Evolutionary conservation across 2,113 vertebrate genomes (phyloP).

Genomic region (Pithys albifrons): DNA sequence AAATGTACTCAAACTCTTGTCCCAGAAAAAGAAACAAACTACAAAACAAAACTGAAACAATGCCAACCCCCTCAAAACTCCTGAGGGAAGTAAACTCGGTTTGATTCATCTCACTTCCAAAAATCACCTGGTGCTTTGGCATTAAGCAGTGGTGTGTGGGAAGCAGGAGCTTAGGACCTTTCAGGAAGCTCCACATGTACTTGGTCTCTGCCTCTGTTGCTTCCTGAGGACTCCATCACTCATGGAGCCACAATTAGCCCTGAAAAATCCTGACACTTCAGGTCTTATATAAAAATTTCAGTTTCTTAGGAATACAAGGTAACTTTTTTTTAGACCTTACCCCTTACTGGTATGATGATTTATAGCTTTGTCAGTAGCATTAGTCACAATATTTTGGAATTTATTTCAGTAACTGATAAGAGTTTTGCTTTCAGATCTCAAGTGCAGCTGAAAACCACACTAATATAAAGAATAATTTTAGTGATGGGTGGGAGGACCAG

Average conservation of each 20-base stretch:
- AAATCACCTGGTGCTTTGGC: background rate
- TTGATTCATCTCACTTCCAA: background rate
- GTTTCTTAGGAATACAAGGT: background rate
- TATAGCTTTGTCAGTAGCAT: background rate
- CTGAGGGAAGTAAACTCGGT: background rate
- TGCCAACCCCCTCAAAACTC: accelerated
- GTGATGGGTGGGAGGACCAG: background rate
- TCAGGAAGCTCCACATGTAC: background rate
- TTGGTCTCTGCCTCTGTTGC: background rate
- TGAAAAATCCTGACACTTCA: background rate
- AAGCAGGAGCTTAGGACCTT: background rate
- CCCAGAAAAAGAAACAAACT: background rate
- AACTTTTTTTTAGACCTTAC: background rate
- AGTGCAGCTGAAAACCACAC: background rate
- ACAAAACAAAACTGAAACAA: background rate
- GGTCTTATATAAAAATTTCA: background rate
- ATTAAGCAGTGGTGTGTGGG: background rate
- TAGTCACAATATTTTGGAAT: background rate
- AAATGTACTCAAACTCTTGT: background rate
- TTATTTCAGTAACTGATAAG: background rate
- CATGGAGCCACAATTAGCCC: background rate
- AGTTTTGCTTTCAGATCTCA: background rate
- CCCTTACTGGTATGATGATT: background rate
- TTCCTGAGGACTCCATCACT: background rate
- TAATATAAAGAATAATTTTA: background rate